Evolutionary conservation across 2,113 vertebrate species (phyloP).

Genomic region (Anolis carolinensis): DNA sequence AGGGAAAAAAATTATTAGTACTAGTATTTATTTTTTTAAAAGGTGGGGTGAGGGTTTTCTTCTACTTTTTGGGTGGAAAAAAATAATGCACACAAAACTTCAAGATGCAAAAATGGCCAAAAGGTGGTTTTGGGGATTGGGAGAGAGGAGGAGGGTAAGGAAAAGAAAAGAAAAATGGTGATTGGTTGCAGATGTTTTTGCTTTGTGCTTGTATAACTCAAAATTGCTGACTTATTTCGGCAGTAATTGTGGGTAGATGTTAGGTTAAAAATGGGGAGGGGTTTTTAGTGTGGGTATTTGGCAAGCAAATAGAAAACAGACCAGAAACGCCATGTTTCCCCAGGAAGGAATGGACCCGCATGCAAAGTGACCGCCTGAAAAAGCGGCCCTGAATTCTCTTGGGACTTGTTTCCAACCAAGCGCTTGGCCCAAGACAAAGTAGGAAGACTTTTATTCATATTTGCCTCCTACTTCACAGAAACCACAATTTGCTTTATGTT

Average conservation of each 20-base stretch:
- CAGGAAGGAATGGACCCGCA: slow-evolving; percentile 26
- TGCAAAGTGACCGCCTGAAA: slow-evolving; percentile 66
- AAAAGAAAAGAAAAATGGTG: slow-evolving; percentile 49
- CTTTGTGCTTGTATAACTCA: slow-evolving; percentile 74
- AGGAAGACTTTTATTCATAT: background rate
- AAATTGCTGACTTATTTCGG: slow-evolving; percentile 78
- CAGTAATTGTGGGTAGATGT: slow-evolving; percentile 72
- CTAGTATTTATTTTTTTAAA: background rate
- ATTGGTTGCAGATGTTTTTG: slow-evolving; percentile 79
- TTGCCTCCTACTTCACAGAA: background rate
- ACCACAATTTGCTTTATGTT: too few species aligned
- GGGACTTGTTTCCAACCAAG: background rate
- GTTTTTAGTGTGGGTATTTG: slow-evolving; percentile 68
- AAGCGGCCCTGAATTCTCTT: slow-evolving; percentile 28
- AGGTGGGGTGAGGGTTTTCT: background rate
- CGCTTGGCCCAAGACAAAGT: background rate
- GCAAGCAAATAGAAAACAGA: slow-evolving; percentile 73
- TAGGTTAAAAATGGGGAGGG: slow-evolving; percentile 72
- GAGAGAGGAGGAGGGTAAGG: slow-evolving; percentile 16
- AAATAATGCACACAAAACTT: slow-evolving; percentile 11
- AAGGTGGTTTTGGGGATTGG: background rate
- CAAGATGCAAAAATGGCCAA: slow-evolving; percentile 11
- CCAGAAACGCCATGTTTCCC: slow-evolving; percentile 47
- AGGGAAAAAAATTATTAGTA: slow-evolving; percentile 15
- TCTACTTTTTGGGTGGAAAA: background rate